Evolutionary conservation across 2,113 vertebrate species (phyloP).

Genomic region (Azemiops feae): DNA sequence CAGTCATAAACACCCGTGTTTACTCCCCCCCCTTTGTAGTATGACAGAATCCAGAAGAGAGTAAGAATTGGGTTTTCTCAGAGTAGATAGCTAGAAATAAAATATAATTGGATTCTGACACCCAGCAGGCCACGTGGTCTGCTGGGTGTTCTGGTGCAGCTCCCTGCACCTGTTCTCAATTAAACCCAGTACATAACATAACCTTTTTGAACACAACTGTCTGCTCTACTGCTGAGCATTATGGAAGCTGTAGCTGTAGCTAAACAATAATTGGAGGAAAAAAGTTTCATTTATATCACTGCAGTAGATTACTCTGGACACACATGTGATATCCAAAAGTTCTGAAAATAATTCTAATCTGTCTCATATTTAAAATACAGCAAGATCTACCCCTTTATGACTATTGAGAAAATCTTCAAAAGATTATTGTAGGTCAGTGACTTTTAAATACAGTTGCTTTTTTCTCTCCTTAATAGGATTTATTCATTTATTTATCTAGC

Average conservation of each 20-base stretch:
- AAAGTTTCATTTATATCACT: not conserved
- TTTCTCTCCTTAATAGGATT: not conserved
- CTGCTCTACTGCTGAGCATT: not conserved
- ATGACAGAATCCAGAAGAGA: no score
- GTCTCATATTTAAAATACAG: not conserved
- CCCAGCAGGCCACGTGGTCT: no score
- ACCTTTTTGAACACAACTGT: not conserved
- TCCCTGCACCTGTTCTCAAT: no score
- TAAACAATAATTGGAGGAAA: not conserved
- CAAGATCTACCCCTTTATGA: not conserved
- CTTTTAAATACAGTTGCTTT: not conserved
- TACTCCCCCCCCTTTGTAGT: no score
- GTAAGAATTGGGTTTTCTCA: no score
- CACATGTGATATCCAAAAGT: not conserved
- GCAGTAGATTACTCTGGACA: not conserved
- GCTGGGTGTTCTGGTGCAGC: no score
- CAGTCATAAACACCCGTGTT: no score
- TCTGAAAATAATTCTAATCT: not conserved
- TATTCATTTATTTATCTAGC: not conserved
- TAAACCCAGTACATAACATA: no score
- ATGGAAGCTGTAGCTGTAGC: not conserved
- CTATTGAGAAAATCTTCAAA: not conserved
- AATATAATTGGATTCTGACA: no score
- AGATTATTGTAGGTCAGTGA: not conserved
- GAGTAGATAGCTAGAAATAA: no score